Percentiles rank a stretch among this genome's conserved stretches.
These are phyloP conservation scores for Eulithis testata DNA, from an alignment of 2,888 invertebrate species.

Conservation along the genomic window DNA sequence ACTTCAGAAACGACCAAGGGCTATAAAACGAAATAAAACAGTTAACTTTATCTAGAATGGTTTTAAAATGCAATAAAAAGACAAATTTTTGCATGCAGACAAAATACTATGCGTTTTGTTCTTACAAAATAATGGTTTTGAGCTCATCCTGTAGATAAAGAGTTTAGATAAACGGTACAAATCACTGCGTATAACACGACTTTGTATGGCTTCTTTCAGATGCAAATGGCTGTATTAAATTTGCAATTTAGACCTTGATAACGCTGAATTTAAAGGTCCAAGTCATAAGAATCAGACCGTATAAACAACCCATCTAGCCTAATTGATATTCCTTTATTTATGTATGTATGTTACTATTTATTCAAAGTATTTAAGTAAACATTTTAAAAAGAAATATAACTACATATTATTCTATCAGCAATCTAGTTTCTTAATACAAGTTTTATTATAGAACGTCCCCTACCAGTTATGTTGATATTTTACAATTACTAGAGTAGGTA, in stretches of 20 bases:
- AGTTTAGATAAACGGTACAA: constrained; percentile 77
- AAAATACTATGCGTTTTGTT: constrained; percentile 49
- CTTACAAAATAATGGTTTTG: constrained; percentile 49
- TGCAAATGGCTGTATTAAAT: constrained; percentile 83
- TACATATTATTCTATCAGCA: no score
- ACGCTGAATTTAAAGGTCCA: constrained; percentile 53
- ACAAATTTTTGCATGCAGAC: constrained; percentile 47
- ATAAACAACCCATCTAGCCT: no score
- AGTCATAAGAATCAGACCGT: constrained; percentile 39
- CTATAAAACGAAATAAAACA: constrained; percentile 27
- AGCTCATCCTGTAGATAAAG: constrained; percentile 76
- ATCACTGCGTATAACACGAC: constrained; percentile 75
- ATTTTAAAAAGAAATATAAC: no score
- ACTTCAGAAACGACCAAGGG: background rate
- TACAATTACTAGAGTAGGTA: no score
- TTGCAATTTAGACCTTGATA: constrained; percentile 81
- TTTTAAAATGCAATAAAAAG: constrained; percentile 43
- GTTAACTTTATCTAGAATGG: constrained; percentile 33
- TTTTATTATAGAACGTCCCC: no score
- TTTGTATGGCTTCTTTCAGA: constrained; percentile 77
- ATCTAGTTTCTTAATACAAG: no score
- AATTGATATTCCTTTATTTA: no score
- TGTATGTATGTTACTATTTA: no score
- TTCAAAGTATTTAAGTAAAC: no score
- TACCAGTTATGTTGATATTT: no score